phyloP scores from a whole-genome alignment of 2,888 invertebrate species.

The Masnerella sp. region DNA sequence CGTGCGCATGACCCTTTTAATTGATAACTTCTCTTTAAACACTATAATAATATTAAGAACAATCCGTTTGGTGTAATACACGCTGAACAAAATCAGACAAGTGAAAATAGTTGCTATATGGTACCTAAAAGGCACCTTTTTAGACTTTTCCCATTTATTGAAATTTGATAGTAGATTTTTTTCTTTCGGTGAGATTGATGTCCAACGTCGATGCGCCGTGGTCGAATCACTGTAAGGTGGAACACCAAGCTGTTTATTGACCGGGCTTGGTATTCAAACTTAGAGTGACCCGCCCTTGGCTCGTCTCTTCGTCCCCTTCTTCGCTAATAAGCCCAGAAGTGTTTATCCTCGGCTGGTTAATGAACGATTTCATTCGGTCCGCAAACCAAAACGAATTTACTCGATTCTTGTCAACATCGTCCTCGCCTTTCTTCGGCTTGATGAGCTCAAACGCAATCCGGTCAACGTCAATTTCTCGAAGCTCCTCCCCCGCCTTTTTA shows the following conservation, averaged over 20 bases:
- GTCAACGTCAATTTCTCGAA: neutral
- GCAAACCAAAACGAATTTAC: slow-evolving; percentile 10
- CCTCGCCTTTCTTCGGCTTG: neutral
- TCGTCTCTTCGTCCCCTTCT: slow-evolving; percentile 51
- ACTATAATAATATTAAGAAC: no score
- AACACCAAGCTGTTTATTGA: slow-evolving; percentile 90
- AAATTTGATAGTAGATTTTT: no score
- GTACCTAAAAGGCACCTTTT: no score
- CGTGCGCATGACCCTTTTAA: no score
- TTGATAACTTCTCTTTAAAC: no score
- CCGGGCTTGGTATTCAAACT: slow-evolving; percentile 95
- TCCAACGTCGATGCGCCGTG: slow-evolving; percentile 72
- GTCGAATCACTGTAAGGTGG: slow-evolving; percentile 97
- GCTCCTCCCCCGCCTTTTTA: neutral
- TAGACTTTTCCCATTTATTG: no score
- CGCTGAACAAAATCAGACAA: no score
- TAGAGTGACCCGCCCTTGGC: slow-evolving; percentile 87
- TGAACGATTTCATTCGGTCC: slow-evolving; percentile 26
- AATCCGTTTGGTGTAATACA: no score
- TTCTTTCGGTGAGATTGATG: no score
- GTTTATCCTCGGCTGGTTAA: slow-evolving; percentile 42
- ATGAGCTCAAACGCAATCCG: neutral
- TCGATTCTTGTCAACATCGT: slow-evolving; percentile 12
- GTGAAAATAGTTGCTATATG: no score
- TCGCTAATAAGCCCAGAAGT: slow-evolving; percentile 33